Percentiles rank a stretch among this genome's conserved stretches.
phyloP scores from a whole-genome alignment of 2,888 invertebrate genomes.

The Amiota mariae region DNA sequence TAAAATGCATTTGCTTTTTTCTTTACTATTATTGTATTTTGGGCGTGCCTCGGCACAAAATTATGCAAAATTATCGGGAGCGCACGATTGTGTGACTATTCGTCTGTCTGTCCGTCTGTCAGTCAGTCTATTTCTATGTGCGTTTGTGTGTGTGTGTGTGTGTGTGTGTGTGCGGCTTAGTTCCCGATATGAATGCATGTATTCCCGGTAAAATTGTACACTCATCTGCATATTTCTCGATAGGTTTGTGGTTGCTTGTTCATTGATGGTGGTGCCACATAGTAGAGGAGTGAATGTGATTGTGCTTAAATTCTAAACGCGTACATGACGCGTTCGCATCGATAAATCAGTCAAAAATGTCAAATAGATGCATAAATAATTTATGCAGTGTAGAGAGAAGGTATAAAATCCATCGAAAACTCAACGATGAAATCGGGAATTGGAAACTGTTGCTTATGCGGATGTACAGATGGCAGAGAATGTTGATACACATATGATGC shows the following conservation, averaged over 20 bases:
- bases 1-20: constrained; percentile 31
- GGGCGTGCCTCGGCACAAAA: constrained; percentile 39
- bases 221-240: too few species aligned
- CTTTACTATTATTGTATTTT: background rate
- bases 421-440: constrained; percentile 7
- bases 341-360: constrained; percentile 67
- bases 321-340: constrained; percentile 61
- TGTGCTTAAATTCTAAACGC: constrained; percentile 25
- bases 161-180: constrained; percentile 41
- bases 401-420: constrained; percentile 1
- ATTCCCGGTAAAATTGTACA: constrained; percentile 59
- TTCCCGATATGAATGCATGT: constrained; percentile 52
- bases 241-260: background rate
- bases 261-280: too few species aligned
- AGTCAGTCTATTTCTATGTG: constrained; percentile 22
- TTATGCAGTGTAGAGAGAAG: constrained; percentile 51
- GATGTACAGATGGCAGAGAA: background rate
- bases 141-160: constrained; percentile 35
- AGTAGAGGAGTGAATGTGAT: background rate
- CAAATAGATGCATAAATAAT: constrained; percentile 64
- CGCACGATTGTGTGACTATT: constrained; percentile 25
- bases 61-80: constrained; percentile 56
- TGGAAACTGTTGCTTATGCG: background rate
- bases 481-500: background rate
- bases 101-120: constrained; percentile 16